Conservation (phyloP, 30 jellyfish, hydroid and myxozoan species). For the Calvadosia cruxmelitensis region DNA sequence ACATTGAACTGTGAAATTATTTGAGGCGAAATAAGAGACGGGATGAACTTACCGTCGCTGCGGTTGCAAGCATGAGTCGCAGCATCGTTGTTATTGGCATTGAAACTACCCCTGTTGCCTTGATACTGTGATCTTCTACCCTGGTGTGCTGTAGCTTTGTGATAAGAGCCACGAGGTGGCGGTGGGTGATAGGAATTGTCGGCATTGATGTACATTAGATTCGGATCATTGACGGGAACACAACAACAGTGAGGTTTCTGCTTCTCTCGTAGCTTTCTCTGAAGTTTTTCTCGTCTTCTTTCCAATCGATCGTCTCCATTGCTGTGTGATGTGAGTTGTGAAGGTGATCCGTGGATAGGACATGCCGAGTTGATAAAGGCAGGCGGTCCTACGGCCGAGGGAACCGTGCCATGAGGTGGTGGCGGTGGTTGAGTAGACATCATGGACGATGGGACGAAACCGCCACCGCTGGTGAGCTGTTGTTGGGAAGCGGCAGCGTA, state of each 20-base stretch:
- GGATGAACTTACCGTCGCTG: too few relatives aligned
- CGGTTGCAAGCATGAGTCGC: too few relatives aligned
- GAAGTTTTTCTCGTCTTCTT: constrained; percentile 67
- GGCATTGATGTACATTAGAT: neutral
- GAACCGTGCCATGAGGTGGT: constrained; percentile 20
- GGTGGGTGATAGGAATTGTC: neutral
- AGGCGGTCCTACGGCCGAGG: constrained; percentile 30
- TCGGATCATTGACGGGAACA: neutral
- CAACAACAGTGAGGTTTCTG: constrained; percentile 17
- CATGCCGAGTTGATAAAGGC: constrained; percentile 50
- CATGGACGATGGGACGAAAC: constrained; percentile 15
- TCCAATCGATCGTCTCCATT: constrained; percentile 47
- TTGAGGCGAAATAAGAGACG: too few relatives aligned
- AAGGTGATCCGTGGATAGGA: constrained; percentile 66
- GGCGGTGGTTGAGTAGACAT: constrained; percentile 33
- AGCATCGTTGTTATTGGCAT: neutral
- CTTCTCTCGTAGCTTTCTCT: constrained; percentile 55
- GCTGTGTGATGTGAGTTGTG: constrained; percentile 1
- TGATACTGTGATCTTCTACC: neutral
- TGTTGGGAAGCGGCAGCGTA: constrained; percentile 23
- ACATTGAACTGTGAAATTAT: too few relatives aligned
- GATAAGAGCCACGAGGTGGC: neutral
- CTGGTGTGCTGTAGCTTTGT: neutral
- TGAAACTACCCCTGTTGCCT: neutral
- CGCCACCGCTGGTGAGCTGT: neutral